These are phyloP conservation scores for Atta colombica DNA, from an alignment of 1,140 invertebrate species.

Conservation along the genomic window DNA sequence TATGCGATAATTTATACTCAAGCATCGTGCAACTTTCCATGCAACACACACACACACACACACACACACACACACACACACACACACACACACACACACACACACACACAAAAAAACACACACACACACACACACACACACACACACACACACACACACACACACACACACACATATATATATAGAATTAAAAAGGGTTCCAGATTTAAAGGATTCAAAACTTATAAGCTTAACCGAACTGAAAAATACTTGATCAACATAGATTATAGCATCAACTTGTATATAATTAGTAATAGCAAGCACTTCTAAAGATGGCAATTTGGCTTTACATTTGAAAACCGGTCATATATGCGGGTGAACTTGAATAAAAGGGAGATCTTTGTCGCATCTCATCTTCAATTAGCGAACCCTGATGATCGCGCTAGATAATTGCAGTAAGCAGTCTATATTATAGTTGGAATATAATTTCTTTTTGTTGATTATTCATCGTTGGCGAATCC, in stretches of 20 bases:
- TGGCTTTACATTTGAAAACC: neutral
- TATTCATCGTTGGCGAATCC: neutral
- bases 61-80: too few relatives aligned
- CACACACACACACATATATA: too few relatives aligned
- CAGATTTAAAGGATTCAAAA: too few relatives aligned
- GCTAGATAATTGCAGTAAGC: neutral
- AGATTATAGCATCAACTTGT: neutral
- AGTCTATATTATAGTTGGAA: neutral
- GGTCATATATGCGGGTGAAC: constrained; percentile 9
- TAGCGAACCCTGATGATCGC: constrained; percentile 17
- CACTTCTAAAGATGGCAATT: neutral
- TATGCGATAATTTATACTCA: too few relatives aligned
- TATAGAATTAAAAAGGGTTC: too few relatives aligned
- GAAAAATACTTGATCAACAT: neutral
- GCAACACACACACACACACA: too few relatives aligned
- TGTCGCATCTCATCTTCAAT: constrained; percentile 23
- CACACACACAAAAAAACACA: too few relatives aligned
- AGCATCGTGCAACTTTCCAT: too few relatives aligned
- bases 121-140: too few relatives aligned
- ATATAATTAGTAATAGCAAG: neutral
- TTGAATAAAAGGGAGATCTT: neutral
- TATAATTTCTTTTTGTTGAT: neutral
- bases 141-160: too few relatives aligned
- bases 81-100: too few relatives aligned
- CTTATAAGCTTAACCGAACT: too few relatives aligned